A percentile compares a stretch with the other conserved stretches of the same genome.
Evolutionary conservation across 2,797 vertebrate species (phyloP).

Genomic region (Paedocypris micromegethes): DNA sequence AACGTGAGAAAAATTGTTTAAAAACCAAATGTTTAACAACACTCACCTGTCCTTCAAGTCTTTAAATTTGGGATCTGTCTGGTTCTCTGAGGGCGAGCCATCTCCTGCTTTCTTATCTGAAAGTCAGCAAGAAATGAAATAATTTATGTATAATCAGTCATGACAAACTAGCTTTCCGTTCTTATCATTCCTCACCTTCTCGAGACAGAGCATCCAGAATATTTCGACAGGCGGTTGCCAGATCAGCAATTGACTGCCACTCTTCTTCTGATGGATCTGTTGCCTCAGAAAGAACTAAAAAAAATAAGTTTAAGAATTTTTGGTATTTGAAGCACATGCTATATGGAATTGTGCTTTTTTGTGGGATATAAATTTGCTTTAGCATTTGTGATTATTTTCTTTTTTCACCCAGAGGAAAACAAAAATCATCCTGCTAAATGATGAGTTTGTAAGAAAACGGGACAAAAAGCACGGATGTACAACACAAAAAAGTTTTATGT

Average conservation of each 20-base stretch:
- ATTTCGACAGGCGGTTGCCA: constrained; percentile 81
- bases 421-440: too few species aligned
- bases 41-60: constrained; percentile 71
- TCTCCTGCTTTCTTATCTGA: constrained; percentile 69
- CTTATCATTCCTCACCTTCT: constrained; percentile 69
- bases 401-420: too few species aligned
- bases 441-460: too few species aligned
- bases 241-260: constrained; percentile 86
- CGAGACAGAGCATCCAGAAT: constrained; percentile 82
- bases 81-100: constrained; percentile 55
- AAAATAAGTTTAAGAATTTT: not conserved
- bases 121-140: constrained; percentile 14
- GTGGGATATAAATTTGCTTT: too few species aligned
- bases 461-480: too few species aligned
- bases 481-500: too few species aligned
- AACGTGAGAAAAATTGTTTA: too few species aligned
- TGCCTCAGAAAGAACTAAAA: constrained; percentile 76
- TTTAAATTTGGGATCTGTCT: constrained; percentile 62
- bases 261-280: constrained; percentile 81
- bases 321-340: too few species aligned
- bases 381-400: too few species aligned
- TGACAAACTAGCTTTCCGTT: not conserved
- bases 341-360: too few species aligned
- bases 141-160: not conserved
- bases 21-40: not conserved